Evolutionary conservation across 2,888 invertebrate species (phyloP), one percentile per base, ranked within the genome.

Genomic region (Taphrorychus bicolor): DNA sequence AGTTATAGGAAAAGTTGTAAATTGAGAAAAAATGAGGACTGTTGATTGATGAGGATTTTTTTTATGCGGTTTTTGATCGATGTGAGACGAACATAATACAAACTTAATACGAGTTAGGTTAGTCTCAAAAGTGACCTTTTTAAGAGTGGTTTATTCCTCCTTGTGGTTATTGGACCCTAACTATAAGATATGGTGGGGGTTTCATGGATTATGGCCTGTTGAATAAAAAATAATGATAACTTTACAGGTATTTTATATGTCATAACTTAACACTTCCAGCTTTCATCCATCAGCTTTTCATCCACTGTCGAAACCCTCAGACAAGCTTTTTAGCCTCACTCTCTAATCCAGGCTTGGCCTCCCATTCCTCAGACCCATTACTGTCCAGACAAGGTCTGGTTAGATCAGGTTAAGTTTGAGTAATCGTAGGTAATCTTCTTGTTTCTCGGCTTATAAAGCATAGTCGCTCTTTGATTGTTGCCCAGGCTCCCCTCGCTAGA

Each of bases 221-320:
- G n/a, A n/a, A n/a, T n/a, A n/a, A n/a, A n/a, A n/a, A n/a, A n/a
- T n/a, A n/a, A n/a, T n/a, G n/a, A n/a, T n/a, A n/a, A n/a, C n/a
- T 2, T 45, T 7, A 45, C 7, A 7, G 45, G 1, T 7, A 17
- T 5, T 7, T 45, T 45, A 14, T 45, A 7, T 14, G n/a, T 52
- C 14, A 40, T 21, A 52, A 61, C 66, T 73, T 82, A 86, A 86
- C 84, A 75, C 81, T 80, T 59, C 82, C 77, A 73, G 82, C 83
- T 74, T 87, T 87, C 87, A 88, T 88, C 87, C 88, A 88, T 72
- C 48, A 14, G 14, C 0, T 66, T 60, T 3, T 11, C 23, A 9
- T n/a, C 51, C 21, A 4, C 14, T 24, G 2, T 66, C 60, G 4
- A 19, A 9, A 9, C 51, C 21, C 18, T 22, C 22, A 9, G 19